Percentiles rank a stretch among this genome's conserved stretches.
Conservation (phyloP, 2,888 invertebrate species). For the Tipula lateralis region DNA sequence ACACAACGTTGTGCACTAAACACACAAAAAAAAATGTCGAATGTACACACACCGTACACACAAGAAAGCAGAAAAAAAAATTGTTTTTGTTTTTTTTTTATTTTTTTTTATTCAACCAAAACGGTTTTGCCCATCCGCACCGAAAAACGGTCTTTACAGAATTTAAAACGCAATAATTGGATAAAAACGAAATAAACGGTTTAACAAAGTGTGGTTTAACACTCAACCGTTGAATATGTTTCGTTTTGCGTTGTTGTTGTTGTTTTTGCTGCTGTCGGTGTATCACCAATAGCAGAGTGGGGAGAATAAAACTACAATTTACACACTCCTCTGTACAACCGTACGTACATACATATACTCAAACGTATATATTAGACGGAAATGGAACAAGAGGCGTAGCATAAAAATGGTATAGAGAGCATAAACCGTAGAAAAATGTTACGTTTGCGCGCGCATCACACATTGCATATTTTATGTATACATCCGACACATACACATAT, state of each 20-base stretch:
- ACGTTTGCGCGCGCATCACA: conserved; percentile 11
- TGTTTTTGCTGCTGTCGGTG: not conserved
- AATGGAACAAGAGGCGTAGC: conserved; percentile 24
- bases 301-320: not conserved
- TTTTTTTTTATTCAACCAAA: not conserved
- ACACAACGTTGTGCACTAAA: conserved; percentile 1
- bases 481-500: not conserved
- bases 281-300: not conserved
- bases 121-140: conserved; percentile 19
- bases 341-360: not conserved
- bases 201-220: conserved; percentile 16
- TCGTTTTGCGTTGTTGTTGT: not conserved
- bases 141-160: conserved; percentile 8
- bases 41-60: not conserved
- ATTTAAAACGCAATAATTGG: not conserved
- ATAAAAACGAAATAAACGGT: conserved; percentile 3
- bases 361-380: not conserved
- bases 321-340: not conserved
- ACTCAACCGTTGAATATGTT: conserved; percentile 11
- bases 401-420: not conserved
- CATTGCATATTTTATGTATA: not conserved
- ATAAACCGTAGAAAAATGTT: conserved; percentile 5
- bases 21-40: not conserved
- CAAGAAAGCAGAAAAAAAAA: not conserved
- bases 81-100: not conserved